Evolutionary conservation across 1,140 invertebrate species (phyloP).

Genomic region (Calephelis nemesis): DNA sequence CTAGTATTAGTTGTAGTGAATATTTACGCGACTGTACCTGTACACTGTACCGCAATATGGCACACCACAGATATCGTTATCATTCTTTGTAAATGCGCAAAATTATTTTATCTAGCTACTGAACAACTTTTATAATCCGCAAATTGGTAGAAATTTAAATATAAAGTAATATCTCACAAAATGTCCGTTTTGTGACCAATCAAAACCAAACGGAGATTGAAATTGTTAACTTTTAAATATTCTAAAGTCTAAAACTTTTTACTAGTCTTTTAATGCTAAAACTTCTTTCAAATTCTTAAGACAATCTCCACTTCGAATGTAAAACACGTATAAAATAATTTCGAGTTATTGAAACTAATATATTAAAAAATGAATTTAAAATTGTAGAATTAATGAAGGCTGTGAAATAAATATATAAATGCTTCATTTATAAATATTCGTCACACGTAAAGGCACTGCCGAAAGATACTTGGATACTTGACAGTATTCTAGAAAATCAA

Average conservation of each 20-base stretch:
- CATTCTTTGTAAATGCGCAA: too few relatives aligned
- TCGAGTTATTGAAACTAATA: constrained; percentile 3
- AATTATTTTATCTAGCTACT: too few relatives aligned
- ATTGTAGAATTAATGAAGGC: constrained; percentile 50
- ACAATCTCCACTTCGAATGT: constrained; percentile 15
- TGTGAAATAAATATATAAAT: constrained; percentile 56
- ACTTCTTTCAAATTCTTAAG: constrained; percentile 7
- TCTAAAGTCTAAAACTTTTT: too few relatives aligned
- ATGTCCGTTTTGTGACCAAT: neutral
- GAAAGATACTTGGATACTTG: neutral
- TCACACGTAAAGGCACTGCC: neutral
- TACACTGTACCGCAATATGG: too few relatives aligned
- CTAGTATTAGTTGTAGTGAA: too few relatives aligned
- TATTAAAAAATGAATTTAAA: constrained; percentile 12
- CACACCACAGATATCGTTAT: too few relatives aligned
- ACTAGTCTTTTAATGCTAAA: neutral
- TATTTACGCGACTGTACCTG: too few relatives aligned
- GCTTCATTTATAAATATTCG: constrained; percentile 21
- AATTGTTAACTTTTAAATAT: too few relatives aligned
- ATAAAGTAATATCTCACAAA: too few relatives aligned
- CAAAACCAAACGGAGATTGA: constrained; percentile 22
- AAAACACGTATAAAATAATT: constrained; percentile 21
- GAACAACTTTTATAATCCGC: too few relatives aligned
- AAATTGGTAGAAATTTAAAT: too few relatives aligned
- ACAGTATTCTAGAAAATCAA: neutral